Percentiles rank a stretch among this genome's conserved stretches.
These are phyloP conservation scores for Trematomus loennbergii DNA, from an alignment of 2,113 vertebrate species.

Conservation along the genomic window DNA sequence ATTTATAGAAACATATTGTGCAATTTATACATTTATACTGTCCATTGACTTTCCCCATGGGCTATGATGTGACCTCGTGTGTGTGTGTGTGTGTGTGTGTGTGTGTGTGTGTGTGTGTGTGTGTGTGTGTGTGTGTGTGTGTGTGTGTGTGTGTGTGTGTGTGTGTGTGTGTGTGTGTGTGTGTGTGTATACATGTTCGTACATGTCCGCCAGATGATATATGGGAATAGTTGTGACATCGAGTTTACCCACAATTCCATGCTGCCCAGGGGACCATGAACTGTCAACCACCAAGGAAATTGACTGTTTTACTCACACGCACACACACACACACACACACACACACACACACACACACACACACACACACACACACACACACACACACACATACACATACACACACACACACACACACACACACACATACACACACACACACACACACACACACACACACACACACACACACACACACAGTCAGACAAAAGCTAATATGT, in stretches of 20 bases:
- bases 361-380: conserved; percentile 15
- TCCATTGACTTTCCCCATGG: conserved; percentile 16
- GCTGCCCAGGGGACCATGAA: conserved; percentile 72
- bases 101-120: too few relatives aligned
- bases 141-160: background rate
- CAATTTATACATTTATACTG: conserved; percentile 22
- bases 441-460: conserved; percentile 19
- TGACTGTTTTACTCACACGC: conserved; percentile 56
- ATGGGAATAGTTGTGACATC: conserved; percentile 71
- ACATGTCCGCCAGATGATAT: conserved; percentile 63
- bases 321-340: conserved; percentile 8
- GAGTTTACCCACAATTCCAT: conserved; percentile 68
- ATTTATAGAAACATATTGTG: conserved; percentile 23
- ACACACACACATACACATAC: conserved; percentile 13
- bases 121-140: too few relatives aligned
- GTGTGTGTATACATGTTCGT: background rate
- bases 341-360: conserved; percentile 31
- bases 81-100: too few relatives aligned
- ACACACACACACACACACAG: conserved; percentile 24
- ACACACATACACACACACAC: conserved; percentile 16
- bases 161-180: background rate
- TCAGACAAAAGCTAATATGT: conserved; percentile 25
- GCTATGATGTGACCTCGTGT: conserved; percentile 8
- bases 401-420: conserved; percentile 23
- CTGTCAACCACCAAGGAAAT: conserved; percentile 72